Percentiles rank a stretch among this genome's conserved stretches.
phyloP scores from a whole-genome alignment of 2,797 vertebrate genomes.

The Notolabrus celidotus region DNA sequence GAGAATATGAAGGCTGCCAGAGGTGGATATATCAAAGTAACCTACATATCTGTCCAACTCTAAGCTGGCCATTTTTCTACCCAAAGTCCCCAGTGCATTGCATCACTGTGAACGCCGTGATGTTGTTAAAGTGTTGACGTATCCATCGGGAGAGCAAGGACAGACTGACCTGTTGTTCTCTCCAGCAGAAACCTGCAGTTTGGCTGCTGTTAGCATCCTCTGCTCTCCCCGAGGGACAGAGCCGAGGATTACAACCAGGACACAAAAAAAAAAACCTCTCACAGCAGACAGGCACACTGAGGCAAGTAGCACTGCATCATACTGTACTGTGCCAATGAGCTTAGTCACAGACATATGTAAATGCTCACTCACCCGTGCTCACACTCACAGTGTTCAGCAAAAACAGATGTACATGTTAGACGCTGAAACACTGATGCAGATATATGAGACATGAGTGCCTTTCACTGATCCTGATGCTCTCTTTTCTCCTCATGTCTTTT shows the following conservation, averaged over 20 bases:
- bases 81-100: conserved; percentile 14
- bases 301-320: conserved; percentile 45
- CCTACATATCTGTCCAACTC: neutral
- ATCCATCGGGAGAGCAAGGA: conserved; percentile 34
- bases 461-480: no score
- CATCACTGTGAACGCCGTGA: neutral
- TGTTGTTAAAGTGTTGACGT: conserved; percentile 2
- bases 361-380: conserved; percentile 39
- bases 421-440: conserved; percentile 11
- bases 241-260: conserved; percentile 64
- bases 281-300: conserved; percentile 25
- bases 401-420: conserved; percentile 32
- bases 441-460: neutral
- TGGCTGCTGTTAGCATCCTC: conserved; percentile 55
- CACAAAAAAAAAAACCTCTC: conserved; percentile 35
- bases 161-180: conserved; percentile 59
- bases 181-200: conserved; percentile 46
- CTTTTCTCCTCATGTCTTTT: no score
- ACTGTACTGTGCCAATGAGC: conserved; percentile 48
- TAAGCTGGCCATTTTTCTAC: neutral
- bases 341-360: conserved; percentile 63
- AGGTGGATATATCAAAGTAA: neutral
- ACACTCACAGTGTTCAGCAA: conserved; percentile 32
- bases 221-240: conserved; percentile 34
- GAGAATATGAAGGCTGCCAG: neutral